phyloP scores from a whole-genome alignment of 2,888 invertebrate species.

The Cephonodes hylas region DNA sequence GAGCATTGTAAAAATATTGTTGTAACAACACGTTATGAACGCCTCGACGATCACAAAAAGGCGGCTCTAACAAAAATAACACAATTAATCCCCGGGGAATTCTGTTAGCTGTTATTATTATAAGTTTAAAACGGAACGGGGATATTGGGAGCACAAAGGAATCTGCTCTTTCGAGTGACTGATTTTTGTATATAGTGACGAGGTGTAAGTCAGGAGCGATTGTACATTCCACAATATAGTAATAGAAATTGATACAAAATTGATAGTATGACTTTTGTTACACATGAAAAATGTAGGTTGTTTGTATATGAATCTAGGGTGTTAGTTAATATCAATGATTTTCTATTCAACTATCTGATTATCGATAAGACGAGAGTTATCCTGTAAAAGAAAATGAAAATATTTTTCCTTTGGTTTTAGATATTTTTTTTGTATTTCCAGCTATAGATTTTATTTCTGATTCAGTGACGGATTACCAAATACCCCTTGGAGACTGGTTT shows the following conservation, averaged over 20 bases:
- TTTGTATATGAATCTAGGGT: too few species aligned
- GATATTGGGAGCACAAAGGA: slow-evolving; percentile 51
- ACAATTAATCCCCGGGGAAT: slow-evolving; percentile 59
- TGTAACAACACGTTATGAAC: slow-evolving; percentile 61
- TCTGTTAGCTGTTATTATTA: slow-evolving; percentile 45
- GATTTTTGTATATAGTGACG: slow-evolving; percentile 44
- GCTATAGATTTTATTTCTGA: too few species aligned
- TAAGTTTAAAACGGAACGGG: slow-evolving; percentile 61
- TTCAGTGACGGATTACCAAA: too few species aligned
- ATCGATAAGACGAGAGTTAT: too few species aligned
- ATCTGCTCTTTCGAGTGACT: slow-evolving; percentile 55
- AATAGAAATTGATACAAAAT: not conserved
- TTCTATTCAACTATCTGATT: too few species aligned
- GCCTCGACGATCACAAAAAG: slow-evolving; percentile 47
- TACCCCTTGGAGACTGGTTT: too few species aligned
- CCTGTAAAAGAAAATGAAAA: too few species aligned
- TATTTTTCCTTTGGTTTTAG: too few species aligned
- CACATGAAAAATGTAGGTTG: too few species aligned
- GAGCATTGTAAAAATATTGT: slow-evolving; percentile 41
- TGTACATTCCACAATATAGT: not conserved
- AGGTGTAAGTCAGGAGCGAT: slow-evolving; percentile 30
- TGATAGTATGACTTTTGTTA: not conserved
- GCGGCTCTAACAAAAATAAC: slow-evolving; percentile 60
- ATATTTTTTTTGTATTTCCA: too few species aligned
- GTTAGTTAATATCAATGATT: too few species aligned